phyloP scores from a whole-genome alignment of 2,113 vertebrate species.

The Origma solitaria region DNA sequence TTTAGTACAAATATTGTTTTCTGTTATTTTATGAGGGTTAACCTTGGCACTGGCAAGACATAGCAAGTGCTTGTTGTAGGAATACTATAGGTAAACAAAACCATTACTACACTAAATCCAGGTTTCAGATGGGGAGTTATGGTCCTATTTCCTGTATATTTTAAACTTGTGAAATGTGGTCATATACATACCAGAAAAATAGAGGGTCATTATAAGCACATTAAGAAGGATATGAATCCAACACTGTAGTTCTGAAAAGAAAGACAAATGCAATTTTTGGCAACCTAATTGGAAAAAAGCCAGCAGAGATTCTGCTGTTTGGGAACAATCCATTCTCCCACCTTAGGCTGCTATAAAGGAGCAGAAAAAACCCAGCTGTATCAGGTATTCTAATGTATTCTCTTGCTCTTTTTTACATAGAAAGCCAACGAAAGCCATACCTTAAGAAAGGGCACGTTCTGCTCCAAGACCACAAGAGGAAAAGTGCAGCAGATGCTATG shows the following conservation, averaged over 20 bases:
- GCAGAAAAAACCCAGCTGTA: neutral
- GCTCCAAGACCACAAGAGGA: neutral
- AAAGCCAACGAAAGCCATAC: neutral
- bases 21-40: neutral
- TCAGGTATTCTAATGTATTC: neutral
- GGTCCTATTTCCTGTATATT: neutral
- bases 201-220: neutral
- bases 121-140: neutral
- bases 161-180: neutral
- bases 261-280: neutral
- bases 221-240: neutral
- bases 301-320: neutral
- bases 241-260: neutral
- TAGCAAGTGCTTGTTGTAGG: neutral
- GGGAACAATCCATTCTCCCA: neutral
- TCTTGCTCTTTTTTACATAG: neutral
- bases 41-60: neutral
- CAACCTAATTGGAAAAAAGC: neutral
- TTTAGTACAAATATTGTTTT: neutral
- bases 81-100: neutral
- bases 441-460: neutral
- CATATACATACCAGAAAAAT: neutral
- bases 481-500: neutral
- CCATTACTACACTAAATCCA: neutral
- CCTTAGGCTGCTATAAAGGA: neutral